Conservation (phyloP, 2,888 invertebrate species). For the Polietes domitor region DNA sequence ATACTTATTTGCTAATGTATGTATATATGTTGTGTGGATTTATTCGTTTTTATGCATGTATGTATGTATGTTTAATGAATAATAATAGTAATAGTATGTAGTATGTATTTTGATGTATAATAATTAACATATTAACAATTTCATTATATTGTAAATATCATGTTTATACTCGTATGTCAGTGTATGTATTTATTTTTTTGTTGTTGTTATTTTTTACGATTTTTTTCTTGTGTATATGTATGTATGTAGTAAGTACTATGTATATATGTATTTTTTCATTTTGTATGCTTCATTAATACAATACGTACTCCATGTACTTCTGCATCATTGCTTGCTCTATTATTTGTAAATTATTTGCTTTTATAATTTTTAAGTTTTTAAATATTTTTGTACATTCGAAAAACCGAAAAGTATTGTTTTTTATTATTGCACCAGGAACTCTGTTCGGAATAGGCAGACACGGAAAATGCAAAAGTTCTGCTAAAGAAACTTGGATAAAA, state of each 20-base stretch:
- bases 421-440: not conserved
- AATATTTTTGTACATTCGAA: not conserved
- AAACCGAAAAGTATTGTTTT: not conserved
- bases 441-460: not conserved
- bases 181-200: slow-evolving; percentile 6
- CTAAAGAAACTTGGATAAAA: too few relatives aligned
- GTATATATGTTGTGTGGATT: slow-evolving; percentile 25
- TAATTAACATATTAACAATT: slow-evolving; percentile 35
- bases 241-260: slow-evolving; percentile 8
- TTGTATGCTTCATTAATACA: slow-evolving; percentile 12
- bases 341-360: not conserved
- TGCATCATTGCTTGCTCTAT: slow-evolving; percentile 47
- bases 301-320: slow-evolving; percentile 21
- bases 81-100: slow-evolving; percentile 14
- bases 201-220: not conserved
- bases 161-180: slow-evolving; percentile 8
- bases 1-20: slow-evolving; percentile 16
- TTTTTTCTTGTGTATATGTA: slow-evolving; percentile 19
- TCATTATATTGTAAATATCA: slow-evolving; percentile 24
- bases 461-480: too few relatives aligned
- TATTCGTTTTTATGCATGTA: slow-evolving; percentile 23
- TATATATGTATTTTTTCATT: slow-evolving; percentile 9
- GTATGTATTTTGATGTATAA: slow-evolving; percentile 15
- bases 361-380: not conserved
- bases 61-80: slow-evolving; percentile 29